Conservation (phyloP, 2,113 vertebrate genomes). For the Amphilophus citrinellus region DNA sequence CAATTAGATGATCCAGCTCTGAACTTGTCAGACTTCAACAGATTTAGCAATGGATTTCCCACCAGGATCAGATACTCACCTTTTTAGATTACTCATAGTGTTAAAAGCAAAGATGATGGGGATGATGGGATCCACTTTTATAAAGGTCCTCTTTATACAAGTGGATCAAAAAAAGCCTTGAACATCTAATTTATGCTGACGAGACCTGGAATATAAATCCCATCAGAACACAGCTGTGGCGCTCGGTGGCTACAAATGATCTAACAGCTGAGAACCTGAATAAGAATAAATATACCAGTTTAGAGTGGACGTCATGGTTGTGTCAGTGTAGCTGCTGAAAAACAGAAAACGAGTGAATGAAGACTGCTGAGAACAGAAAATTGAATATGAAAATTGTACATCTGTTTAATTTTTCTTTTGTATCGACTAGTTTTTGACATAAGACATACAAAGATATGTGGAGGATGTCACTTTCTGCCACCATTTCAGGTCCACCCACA, state of each 20-base stretch:
- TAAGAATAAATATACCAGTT: neutral
- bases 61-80: neutral
- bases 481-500: neutral
- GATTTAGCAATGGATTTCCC: neutral
- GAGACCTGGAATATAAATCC: slow-evolving; percentile 38
- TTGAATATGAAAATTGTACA: too few species aligned
- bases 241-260: neutral
- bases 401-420: too few species aligned
- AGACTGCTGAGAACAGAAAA: neutral
- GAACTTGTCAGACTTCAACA: neutral
- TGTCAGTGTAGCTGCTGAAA: neutral
- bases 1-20: neutral
- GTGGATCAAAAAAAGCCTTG: slow-evolving; percentile 28
- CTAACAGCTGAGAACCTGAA: neutral
- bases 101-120: slow-evolving; percentile 17
- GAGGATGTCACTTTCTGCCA: too few species aligned
- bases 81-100: neutral
- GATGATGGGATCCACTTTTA: too few species aligned
- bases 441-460: too few species aligned
- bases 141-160: slow-evolving; percentile 7
- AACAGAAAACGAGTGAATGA: neutral
- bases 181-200: slow-evolving; percentile 35
- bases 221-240: neutral
- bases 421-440: too few species aligned
- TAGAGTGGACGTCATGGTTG: neutral